phyloP scores from a whole-genome alignment of 2,113 vertebrate genomes.

The Megatriorchis doriae region DNA sequence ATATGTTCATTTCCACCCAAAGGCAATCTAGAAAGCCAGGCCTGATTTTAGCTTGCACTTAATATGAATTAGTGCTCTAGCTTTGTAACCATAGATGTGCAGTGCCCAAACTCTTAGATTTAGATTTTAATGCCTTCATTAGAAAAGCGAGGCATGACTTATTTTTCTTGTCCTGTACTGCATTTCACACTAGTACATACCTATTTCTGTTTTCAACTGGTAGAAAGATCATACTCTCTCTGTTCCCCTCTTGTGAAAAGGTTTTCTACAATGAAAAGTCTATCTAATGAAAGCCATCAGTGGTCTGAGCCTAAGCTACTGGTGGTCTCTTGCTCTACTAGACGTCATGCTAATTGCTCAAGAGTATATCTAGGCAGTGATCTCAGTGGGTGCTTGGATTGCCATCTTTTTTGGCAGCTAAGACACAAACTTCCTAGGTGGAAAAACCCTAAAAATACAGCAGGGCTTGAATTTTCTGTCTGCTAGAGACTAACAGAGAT shows the following conservation, averaged over 20 bases:
- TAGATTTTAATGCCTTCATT: not conserved
- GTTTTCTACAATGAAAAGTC: not conserved
- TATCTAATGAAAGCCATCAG: not conserved
- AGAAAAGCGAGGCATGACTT: not conserved
- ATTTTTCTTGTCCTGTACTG: not conserved
- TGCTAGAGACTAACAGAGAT: conserved; percentile 11
- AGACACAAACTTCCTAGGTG: conserved; percentile 19
- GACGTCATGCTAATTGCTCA: conserved; percentile 19
- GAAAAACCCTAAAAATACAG: conserved; percentile 62
- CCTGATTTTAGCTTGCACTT: not conserved
- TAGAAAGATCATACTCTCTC: not conserved
- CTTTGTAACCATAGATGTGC: not conserved
- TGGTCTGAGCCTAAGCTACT: not conserved
- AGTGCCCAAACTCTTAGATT: not conserved
- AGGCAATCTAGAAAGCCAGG: conserved; percentile 33
- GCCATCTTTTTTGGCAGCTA: conserved; percentile 46
- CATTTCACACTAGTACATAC: not conserved
- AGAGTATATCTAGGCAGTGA: conserved; percentile 56
- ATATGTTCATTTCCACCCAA: conserved; percentile 54
- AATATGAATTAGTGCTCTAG: not conserved
- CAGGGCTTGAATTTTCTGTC: conserved; percentile 5
- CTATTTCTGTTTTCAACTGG: conserved; percentile 3
- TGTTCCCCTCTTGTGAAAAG: not conserved
- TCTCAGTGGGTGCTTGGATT: conserved; percentile 46
- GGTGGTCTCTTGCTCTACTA: not conserved